Conservation (phyloP, 2,888 invertebrate species). For the Lamellibrachia columna region DNA sequence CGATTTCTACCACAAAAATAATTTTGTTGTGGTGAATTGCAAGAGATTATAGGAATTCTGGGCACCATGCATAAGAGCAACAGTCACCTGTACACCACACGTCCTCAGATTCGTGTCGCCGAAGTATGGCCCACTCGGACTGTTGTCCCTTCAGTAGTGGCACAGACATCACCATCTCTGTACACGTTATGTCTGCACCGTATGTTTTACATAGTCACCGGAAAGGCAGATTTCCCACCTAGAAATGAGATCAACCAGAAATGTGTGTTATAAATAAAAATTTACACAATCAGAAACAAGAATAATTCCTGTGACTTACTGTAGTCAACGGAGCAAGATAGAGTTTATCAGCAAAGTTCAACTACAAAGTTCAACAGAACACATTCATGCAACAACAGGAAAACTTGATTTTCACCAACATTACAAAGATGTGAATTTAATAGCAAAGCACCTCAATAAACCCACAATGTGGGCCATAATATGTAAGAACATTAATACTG, state of each 20-base stretch:
- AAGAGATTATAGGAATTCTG: no score
- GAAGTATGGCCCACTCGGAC: conserved; percentile 88
- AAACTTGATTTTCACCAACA: background rate
- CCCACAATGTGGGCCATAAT: background rate
- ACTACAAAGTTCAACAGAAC: conserved; percentile 31
- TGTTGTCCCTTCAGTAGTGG: conserved; percentile 70
- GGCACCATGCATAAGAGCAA: background rate
- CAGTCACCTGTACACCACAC: conserved; percentile 72
- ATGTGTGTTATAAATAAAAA: conserved; percentile 57
- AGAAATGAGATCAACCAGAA: background rate
- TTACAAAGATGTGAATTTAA: background rate
- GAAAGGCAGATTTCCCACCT: conserved; percentile 93
- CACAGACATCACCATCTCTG: conserved; percentile 77
- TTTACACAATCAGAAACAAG: no score
- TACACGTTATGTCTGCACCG: conserved; percentile 96
- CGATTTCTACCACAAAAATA: no score
- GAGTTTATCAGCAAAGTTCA: conserved; percentile 65
- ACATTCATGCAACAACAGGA: background rate
- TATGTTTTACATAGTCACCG: conserved; percentile 91
- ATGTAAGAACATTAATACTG: background rate
- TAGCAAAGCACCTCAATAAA: background rate
- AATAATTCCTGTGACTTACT: no score
- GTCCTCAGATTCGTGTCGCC: conserved; percentile 84
- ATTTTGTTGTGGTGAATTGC: no score
- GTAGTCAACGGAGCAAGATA: conserved; percentile 86